Evolutionary conservation across 1,140 invertebrate genomes (phyloP).

Genomic region (Pygmarrhopalites habei): DNA sequence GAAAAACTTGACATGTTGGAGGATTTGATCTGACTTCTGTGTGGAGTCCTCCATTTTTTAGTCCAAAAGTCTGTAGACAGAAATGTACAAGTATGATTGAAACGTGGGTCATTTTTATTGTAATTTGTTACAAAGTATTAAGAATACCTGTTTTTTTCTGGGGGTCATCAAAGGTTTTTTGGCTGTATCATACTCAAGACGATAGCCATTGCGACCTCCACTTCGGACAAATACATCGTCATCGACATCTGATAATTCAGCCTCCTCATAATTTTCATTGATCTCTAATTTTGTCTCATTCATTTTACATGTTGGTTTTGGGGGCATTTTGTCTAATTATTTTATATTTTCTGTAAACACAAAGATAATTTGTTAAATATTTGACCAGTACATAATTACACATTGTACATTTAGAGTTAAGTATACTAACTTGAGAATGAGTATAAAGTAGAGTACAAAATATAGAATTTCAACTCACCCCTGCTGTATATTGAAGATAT

Average conservation of each 20-base stretch:
- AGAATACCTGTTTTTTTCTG: slow-evolving; percentile 50
- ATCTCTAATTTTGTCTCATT: slow-evolving; percentile 40
- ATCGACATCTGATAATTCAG: slow-evolving; percentile 53
- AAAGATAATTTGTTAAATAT: too few species aligned
- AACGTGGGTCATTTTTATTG: too few species aligned
- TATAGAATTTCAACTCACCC: too few species aligned
- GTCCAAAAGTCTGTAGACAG: slow-evolving; percentile 34
- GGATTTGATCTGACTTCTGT: slow-evolving; percentile 38
- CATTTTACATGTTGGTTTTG: slow-evolving; percentile 30
- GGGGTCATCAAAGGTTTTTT: slow-evolving; percentile 68
- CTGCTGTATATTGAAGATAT: too few species aligned
- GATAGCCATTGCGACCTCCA: slow-evolving; percentile 53
- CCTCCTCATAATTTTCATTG: slow-evolving; percentile 38
- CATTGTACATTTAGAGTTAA: too few species aligned
- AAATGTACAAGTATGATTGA: too few species aligned
- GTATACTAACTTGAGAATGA: too few species aligned
- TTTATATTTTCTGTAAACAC: too few species aligned
- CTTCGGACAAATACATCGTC: slow-evolving; percentile 70
- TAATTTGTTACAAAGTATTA: too few species aligned
- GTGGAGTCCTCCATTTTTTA: slow-evolving; percentile 35
- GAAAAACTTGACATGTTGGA: slow-evolving; percentile 22
- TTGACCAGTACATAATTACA: too few species aligned
- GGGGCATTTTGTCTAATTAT: too few species aligned
- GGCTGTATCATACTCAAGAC: slow-evolving; percentile 57
- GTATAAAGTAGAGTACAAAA: too few species aligned